Evolutionary conservation across 2,113 vertebrate species (phyloP).

Genomic region (Chloropsis hardwickii): DNA sequence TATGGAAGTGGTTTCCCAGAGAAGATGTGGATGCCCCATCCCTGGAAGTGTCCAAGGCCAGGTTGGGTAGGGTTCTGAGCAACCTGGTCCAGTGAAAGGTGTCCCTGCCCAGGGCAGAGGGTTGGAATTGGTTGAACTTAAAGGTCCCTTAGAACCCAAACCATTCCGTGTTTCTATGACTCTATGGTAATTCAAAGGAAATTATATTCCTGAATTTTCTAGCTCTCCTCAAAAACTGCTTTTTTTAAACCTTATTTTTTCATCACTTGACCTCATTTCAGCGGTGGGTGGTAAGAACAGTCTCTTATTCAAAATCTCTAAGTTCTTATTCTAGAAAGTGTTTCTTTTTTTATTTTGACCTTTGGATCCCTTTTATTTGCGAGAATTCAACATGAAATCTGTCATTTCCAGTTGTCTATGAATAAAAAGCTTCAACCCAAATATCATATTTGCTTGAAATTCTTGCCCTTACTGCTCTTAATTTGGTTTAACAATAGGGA

Average conservation of each 20-base stretch:
- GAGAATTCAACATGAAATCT: background rate
- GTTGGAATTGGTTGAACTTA: background rate
- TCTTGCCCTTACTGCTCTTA: background rate
- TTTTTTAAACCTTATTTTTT: background rate
- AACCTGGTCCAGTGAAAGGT: background rate
- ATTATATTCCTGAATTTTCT: background rate
- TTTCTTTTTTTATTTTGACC: background rate
- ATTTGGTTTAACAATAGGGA: background rate
- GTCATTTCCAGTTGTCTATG: background rate
- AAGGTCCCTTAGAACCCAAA: background rate
- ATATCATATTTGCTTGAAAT: background rate
- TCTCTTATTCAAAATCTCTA: background rate
- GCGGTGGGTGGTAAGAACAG: background rate
- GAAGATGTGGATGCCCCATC: background rate
- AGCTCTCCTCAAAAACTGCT: background rate
- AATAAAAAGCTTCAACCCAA: background rate
- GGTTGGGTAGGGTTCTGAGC: background rate
- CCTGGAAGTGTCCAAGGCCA: background rate
- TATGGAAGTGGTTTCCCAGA: too few relatives aligned
- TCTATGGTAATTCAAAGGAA: background rate
- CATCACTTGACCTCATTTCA: background rate
- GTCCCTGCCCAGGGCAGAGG: background rate
- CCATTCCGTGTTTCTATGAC: background rate
- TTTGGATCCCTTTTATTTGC: background rate
- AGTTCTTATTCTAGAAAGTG: background rate